Conservation (phyloP, 2,797 vertebrate species). For the Pampus argenteus region DNA sequence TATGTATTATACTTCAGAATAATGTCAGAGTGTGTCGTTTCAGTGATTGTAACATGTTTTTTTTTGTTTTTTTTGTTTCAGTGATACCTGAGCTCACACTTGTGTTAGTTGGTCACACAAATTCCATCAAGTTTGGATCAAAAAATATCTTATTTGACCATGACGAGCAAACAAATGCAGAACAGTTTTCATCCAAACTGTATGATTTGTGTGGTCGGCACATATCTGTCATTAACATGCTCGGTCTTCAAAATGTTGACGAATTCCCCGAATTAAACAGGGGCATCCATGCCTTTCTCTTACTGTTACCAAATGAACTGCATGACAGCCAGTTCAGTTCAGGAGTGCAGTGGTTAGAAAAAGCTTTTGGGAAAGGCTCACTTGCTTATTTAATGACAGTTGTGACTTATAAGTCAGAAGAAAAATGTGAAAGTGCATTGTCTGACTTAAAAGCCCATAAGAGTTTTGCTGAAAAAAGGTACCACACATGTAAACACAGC, state of each 20-base stretch:
- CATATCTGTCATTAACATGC: conserved; percentile 56
- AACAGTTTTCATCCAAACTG: conserved; percentile 29
- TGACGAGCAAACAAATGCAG: background rate
- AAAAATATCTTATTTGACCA: conserved; percentile 20
- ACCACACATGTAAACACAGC: conserved; percentile 53
- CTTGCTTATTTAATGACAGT: conserved; percentile 43
- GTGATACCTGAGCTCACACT: conserved; percentile 48
- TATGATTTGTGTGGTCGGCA: conserved; percentile 51
- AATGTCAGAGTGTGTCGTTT: background rate
- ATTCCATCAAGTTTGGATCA: conserved; percentile 29
- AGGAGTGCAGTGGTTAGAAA: conserved; percentile 52
- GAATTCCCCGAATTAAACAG: conserved; percentile 16
- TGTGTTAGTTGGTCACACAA: conserved; percentile 52
- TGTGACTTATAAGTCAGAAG: conserved; percentile 42
- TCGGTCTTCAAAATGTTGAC: conserved; percentile 14
- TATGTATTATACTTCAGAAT: background rate
- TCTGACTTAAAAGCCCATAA: conserved; percentile 37
- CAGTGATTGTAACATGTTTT: background rate
- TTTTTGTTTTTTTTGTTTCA: conserved; percentile 32
- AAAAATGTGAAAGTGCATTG: conserved; percentile 38
- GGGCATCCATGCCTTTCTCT: conserved; percentile 63
- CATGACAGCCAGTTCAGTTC: conserved; percentile 41
- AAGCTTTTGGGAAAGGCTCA: conserved; percentile 39
- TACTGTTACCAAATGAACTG: conserved; percentile 63
- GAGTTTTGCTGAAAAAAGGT: conserved; percentile 45